Evolutionary conservation across 2,888 invertebrate species (phyloP).

Genomic region (Sycophila texana): DNA sequence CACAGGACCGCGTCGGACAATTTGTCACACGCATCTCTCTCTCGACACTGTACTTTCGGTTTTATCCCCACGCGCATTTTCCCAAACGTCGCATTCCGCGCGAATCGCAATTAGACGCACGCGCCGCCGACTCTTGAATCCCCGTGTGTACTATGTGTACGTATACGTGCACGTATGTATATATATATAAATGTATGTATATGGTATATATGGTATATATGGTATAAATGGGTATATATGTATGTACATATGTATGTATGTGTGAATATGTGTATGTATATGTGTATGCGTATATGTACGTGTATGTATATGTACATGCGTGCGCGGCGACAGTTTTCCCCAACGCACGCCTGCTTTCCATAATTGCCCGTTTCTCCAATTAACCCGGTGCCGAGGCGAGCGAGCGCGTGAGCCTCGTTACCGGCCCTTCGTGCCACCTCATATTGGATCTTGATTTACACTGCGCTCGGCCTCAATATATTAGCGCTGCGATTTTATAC

Average conservation of each 20-base stretch:
- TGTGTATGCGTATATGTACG: too few species aligned
- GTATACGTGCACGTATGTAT: too few species aligned
- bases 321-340: constrained; percentile 60
- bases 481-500: too few species aligned
- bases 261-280: too few species aligned
- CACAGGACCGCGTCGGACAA: neutral
- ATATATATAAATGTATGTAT: too few species aligned
- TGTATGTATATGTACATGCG: too few species aligned
- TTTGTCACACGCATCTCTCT: neutral
- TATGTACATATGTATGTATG: too few species aligned
- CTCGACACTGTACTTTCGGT: constrained; percentile 18
- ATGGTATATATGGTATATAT: too few species aligned
- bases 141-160: too few species aligned
- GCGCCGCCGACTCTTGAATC: neutral
- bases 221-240: too few species aligned
- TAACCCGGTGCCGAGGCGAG: constrained; percentile 17
- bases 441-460: neutral
- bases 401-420: neutral
- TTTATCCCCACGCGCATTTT: constrained; percentile 23
- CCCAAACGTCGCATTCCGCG: neutral
- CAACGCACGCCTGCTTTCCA: constrained; percentile 51
- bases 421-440: neutral
- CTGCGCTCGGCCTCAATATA: too few species aligned
- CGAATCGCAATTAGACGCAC: constrained; percentile 22
- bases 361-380: constrained; percentile 61